phyloP scores from a whole-genome alignment of 1,140 invertebrate species.

The Bilobella aurantiaca region DNA sequence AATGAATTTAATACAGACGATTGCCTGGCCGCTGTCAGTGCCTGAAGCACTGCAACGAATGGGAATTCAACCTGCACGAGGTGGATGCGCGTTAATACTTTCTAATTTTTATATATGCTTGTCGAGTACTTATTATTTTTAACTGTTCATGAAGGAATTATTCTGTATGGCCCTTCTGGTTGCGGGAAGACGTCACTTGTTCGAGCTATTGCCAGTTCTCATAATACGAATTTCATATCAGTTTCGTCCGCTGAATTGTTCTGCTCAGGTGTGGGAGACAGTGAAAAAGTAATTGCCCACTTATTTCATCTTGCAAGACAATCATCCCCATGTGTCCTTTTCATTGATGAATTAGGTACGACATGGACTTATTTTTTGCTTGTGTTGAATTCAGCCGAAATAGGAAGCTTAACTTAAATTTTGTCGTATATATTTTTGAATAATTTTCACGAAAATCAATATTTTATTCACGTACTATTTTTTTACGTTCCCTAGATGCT shows the following conservation, averaged over 20 bases:
- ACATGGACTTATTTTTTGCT: background rate
- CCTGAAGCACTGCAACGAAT: constrained; percentile 49
- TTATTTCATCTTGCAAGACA: constrained; percentile 56
- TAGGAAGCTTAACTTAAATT: too few relatives aligned
- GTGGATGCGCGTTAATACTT: constrained; percentile 34
- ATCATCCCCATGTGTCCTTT: constrained; percentile 57
- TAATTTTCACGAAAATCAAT: background rate
- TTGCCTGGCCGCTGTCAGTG: constrained; percentile 55
- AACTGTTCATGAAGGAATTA: constrained; percentile 46
- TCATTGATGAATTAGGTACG: constrained; percentile 63
- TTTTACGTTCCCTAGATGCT: constrained; percentile 44
- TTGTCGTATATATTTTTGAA: background rate
- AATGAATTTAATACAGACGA: constrained; percentile 48
- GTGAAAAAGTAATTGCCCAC: constrained; percentile 49
- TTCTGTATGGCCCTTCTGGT: constrained; percentile 65
- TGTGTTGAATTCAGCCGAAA: background rate
- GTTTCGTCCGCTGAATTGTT: constrained; percentile 56
- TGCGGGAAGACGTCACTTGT: constrained; percentile 64
- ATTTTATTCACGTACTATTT: background rate
- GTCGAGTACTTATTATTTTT: constrained; percentile 22
- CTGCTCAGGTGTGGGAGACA: constrained; percentile 56
- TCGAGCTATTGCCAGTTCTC: constrained; percentile 52
- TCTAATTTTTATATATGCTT: background rate
- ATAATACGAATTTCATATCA: constrained; percentile 51
- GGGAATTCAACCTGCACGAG: constrained; percentile 49